These are phyloP conservation scores for Nyctibius grandis DNA, from an alignment of 2,797 vertebrate species.

Conservation along the genomic window DNA sequence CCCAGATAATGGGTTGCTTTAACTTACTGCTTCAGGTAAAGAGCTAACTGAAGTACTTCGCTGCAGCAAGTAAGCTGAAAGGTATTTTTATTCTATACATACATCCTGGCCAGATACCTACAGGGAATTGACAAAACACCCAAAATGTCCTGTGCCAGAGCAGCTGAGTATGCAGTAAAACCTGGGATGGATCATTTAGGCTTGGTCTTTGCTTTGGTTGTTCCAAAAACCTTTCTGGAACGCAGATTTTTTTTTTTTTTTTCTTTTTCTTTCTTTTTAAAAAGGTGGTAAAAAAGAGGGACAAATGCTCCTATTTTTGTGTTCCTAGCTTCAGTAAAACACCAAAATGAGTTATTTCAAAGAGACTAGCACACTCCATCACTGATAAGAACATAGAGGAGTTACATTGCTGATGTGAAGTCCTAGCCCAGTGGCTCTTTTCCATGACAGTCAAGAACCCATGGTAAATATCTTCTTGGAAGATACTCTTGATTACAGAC, in stretches of 20 bases:
- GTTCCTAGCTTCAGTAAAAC: neutral
- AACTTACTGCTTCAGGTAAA: constrained; percentile 26
- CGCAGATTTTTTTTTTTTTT: neutral
- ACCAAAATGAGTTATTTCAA: neutral
- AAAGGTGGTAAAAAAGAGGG: neutral
- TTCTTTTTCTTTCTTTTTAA: too few relatives aligned
- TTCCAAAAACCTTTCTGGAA: neutral
- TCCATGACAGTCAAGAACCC: neutral
- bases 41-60: neutral
- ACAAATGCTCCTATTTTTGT: neutral
- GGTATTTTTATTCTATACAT: neutral
- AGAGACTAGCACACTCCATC: neutral
- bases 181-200: neutral
- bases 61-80: neutral
- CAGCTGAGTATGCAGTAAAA: neutral
- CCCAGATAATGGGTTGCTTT: neutral
- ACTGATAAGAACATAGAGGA: neutral
- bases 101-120: neutral
- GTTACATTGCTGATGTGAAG: neutral
- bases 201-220: neutral
- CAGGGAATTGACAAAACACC: neutral
- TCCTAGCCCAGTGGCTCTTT: neutral
- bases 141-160: neutral
- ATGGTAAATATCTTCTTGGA: neutral
- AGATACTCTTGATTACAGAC: neutral